Conservation (phyloP, 2,888 invertebrate genomes). For the Lepidonotus clava region DNA sequence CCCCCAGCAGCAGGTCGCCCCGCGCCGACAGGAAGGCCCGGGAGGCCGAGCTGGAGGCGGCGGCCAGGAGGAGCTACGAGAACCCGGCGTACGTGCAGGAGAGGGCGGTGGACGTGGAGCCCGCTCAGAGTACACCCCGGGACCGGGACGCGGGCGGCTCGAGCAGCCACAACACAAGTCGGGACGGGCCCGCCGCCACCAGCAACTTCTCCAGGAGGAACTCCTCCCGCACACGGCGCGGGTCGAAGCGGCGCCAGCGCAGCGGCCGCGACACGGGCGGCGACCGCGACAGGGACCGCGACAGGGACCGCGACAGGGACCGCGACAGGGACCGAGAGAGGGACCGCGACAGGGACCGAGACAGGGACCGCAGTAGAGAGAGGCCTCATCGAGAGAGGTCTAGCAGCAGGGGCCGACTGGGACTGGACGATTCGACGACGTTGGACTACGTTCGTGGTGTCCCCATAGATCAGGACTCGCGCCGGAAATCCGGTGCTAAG, state of each 20-base stretch:
- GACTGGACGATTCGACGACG: conserved; percentile 50
- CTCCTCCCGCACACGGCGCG: conserved; percentile 33
- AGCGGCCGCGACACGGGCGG: neutral
- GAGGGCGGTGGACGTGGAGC: neutral
- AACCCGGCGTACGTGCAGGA: neutral
- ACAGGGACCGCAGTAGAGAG: conserved; percentile 28
- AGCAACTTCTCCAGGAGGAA: conserved; percentile 22
- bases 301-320: neutral
- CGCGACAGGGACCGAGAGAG: conserved; percentile 13
- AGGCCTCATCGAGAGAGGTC: neutral
- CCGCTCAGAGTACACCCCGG: conserved; percentile 14
- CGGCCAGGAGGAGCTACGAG: neutral
- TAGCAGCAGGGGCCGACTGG: conserved; percentile 16
- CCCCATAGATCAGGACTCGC: conserved; percentile 23
- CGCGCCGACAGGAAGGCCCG: neutral
- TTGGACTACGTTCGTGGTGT: conserved; percentile 50
- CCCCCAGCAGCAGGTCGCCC: conserved; percentile 22
- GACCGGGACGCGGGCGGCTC: neutral
- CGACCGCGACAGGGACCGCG: neutral
- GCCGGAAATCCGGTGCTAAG: neutral
- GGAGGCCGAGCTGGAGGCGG: neutral
- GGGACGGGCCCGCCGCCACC: neutral
- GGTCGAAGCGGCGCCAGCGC: conserved; percentile 10
- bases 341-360: neutral
- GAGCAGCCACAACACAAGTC: conserved; percentile 12